Conservation (phyloP, 2,888 invertebrate species). For the Dicyrtoma fusca region DNA sequence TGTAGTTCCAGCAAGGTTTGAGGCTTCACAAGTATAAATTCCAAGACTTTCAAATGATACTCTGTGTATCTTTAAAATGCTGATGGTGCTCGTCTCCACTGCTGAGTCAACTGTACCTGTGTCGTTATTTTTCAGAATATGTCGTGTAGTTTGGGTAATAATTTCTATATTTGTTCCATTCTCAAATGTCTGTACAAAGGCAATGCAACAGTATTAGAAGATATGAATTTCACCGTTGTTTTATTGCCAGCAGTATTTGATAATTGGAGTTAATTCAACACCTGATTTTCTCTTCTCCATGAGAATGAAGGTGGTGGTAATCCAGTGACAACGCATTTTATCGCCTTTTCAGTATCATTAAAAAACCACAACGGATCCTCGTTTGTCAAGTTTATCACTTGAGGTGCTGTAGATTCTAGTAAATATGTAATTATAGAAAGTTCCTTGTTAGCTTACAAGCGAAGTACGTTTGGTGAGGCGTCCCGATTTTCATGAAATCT, state of each 20-base stretch:
- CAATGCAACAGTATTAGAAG: too few relatives aligned
- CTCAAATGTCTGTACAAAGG: neutral
- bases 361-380: slow-evolving; percentile 41
- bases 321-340: slow-evolving; percentile 42
- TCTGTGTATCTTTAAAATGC: slow-evolving; percentile 17
- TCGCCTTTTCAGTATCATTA: slow-evolving; percentile 43
- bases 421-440: neutral
- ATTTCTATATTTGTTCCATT: slow-evolving; percentile 10
- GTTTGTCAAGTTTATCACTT: slow-evolving; percentile 5
- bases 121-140: too few relatives aligned
- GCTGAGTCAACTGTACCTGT: too few relatives aligned
- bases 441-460: too few relatives aligned
- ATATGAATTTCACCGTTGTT: too few relatives aligned
- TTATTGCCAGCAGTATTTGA: too few relatives aligned
- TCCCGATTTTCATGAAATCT: too few relatives aligned
- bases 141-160: neutral
- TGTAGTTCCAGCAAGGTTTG: slow-evolving; percentile 24
- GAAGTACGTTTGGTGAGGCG: too few relatives aligned
- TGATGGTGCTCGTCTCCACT: neutral
- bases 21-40: slow-evolving; percentile 13
- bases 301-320: slow-evolving; percentile 37
- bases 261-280: neutral
- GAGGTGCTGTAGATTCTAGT: neutral
- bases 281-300: slow-evolving; percentile 39
- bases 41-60: slow-evolving; percentile 4